phyloP scores from a whole-genome alignment of 2,888 invertebrate species.

The Bhutanitis thaidina region DNA sequence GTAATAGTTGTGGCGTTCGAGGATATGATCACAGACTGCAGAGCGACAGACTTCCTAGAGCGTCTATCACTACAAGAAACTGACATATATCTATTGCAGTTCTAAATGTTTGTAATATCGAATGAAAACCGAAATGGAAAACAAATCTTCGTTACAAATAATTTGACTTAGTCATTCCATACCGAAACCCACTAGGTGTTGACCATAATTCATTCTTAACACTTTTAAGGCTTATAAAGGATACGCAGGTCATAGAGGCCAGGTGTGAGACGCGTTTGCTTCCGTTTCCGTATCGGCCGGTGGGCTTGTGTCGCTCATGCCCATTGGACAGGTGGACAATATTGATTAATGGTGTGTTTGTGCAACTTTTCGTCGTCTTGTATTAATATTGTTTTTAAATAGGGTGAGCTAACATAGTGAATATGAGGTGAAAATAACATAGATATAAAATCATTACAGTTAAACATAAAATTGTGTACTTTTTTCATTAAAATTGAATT shows the following conservation, averaged over 20 bases:
- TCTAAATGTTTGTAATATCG: no score
- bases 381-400: background rate
- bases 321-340: slow-evolving; percentile 30
- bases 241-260: slow-evolving; percentile 57
- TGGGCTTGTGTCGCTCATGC: background rate
- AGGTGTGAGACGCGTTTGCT: slow-evolving; percentile 64
- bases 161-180: slow-evolving; percentile 4
- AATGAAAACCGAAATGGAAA: no score
- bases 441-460: no score
- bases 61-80: no score
- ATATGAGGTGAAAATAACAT: no score
- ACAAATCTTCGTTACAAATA: slow-evolving; percentile 8
- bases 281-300: slow-evolving; percentile 53
- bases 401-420: background rate
- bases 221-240: slow-evolving; percentile 71
- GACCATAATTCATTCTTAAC: slow-evolving; percentile 32
- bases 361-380: background rate
- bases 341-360: slow-evolving; percentile 25
- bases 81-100: no score
- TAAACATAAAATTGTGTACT: no score
- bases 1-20: no score
- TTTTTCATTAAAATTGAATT: no score
- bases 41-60: no score
- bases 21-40: no score
- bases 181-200: slow-evolving; percentile 27